Conservation (phyloP, 64 coral and sea anemone species). For the Catalaphyllia jardinei region DNA sequence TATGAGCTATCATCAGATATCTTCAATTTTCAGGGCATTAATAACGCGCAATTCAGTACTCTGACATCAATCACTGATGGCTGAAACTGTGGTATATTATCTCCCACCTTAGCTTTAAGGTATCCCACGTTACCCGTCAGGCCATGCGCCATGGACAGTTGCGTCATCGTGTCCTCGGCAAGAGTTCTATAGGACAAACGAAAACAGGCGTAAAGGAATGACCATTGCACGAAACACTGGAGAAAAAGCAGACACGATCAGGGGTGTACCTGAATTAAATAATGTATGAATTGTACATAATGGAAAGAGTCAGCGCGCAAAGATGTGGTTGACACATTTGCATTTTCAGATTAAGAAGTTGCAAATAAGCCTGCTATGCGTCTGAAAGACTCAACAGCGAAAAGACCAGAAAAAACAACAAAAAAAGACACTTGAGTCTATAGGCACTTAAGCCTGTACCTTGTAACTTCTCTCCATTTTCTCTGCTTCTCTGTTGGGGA, state of each 20-base stretch:
- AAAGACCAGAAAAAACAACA: no score
- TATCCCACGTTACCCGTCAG: slow-evolving; percentile 48
- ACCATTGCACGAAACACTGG: neutral
- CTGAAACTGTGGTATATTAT: no score
- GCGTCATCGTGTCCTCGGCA: slow-evolving; percentile 81
- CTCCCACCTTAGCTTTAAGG: slow-evolving; percentile 87
- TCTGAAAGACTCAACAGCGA: no score
- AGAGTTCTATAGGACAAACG: slow-evolving; percentile 55
- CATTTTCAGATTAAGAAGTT: no score
- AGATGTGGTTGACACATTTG: neutral
- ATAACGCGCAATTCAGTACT: no score
- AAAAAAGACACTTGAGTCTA: no score
- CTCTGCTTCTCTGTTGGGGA: slow-evolving; percentile 26
- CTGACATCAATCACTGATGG: no score
- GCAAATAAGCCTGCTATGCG: no score
- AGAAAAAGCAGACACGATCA: neutral
- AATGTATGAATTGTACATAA: neutral
- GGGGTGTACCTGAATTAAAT: neutral
- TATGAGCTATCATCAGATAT: no score
- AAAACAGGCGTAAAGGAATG: neutral
- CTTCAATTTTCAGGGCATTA: no score
- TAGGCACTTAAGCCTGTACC: neutral
- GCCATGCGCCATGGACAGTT: slow-evolving; percentile 69
- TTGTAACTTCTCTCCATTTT: slow-evolving; percentile 55
- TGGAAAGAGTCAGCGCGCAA: neutral